Percentiles rank a stretch among this genome's conserved stretches.
Conservation (phyloP, 2,797 vertebrate species). For the Aeoliscus strigatus region DNA sequence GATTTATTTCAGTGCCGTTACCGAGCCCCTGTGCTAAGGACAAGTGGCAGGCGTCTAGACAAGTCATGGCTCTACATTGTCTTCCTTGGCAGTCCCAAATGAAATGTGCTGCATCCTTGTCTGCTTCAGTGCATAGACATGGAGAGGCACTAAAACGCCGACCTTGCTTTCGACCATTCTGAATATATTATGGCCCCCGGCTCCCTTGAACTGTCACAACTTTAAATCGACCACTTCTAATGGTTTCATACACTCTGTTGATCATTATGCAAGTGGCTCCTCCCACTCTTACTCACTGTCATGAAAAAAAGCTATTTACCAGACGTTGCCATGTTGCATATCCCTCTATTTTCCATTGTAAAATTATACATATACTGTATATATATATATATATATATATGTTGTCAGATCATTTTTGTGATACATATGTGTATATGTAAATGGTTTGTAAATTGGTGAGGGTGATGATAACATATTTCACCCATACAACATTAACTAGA, state of each 20-base stretch:
- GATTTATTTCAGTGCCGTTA: slow-evolving; percentile 68
- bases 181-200: slow-evolving; percentile 72
- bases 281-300: slow-evolving; percentile 35
- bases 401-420: no score
- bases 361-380: slow-evolving; percentile 9
- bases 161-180: slow-evolving; percentile 73
- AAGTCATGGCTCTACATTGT: slow-evolving; percentile 72
- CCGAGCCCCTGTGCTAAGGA: slow-evolving; percentile 53
- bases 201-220: slow-evolving; percentile 80
- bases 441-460: no score
- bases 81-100: slow-evolving; percentile 66
- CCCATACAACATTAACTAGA: no score
- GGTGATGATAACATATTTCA: no score
- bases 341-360: slow-evolving; percentile 8
- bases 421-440: no score
- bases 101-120: slow-evolving; percentile 72
- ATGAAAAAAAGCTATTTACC: slow-evolving; percentile 16
- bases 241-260: slow-evolving; percentile 56
- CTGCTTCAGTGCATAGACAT: slow-evolving; percentile 61
- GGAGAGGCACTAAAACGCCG: slow-evolving; percentile 67
- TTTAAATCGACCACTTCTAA: slow-evolving; percentile 72
- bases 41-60: slow-evolving; percentile 67
- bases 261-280: slow-evolving; percentile 38
- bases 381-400: no score
- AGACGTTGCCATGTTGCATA: background rate